These are phyloP conservation scores for Molossus molossus DNA, from an alignment of 2,797 vertebrate genomes.

Conservation along the genomic window DNA sequence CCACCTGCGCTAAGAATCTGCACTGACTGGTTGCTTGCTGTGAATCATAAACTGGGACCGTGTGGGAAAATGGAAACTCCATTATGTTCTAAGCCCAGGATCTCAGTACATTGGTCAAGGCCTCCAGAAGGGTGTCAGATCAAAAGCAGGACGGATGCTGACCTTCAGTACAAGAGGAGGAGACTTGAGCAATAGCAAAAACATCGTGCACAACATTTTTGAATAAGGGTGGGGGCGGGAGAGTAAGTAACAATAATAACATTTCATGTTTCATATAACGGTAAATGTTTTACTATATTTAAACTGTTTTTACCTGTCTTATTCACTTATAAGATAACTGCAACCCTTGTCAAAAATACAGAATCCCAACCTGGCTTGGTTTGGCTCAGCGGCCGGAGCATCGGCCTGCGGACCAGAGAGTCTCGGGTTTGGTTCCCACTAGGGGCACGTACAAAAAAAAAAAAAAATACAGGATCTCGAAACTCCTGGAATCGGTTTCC, in stretches of 20 bases:
- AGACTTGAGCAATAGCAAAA: not conserved
- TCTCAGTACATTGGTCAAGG: not conserved
- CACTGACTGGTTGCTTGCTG: not conserved
- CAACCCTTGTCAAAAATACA: not conserved
- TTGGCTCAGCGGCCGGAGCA: too few relatives aligned
- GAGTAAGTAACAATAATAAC: not conserved
- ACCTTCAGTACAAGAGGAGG: not conserved
- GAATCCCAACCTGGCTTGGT: not conserved
- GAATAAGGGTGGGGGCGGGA: not conserved
- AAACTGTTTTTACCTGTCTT: not conserved
- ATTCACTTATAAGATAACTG: not conserved
- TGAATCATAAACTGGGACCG: not conserved
- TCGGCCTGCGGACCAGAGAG: too few relatives aligned
- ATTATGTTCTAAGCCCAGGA: not conserved
- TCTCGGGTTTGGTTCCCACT: too few relatives aligned
- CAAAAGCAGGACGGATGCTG: not conserved
- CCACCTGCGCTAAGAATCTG: not conserved
- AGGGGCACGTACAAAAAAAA: too few relatives aligned
- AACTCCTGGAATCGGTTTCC: not conserved
- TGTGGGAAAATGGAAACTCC: not conserved
- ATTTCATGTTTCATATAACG: not conserved
- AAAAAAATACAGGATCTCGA: not conserved
- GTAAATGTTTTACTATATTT: conserved; percentile 38
- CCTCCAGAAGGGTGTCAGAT: not conserved
- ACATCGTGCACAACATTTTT: not conserved